Conservation (phyloP, 1,140 invertebrate genomes). For the Maconellicoccus hirsutus region DNA sequence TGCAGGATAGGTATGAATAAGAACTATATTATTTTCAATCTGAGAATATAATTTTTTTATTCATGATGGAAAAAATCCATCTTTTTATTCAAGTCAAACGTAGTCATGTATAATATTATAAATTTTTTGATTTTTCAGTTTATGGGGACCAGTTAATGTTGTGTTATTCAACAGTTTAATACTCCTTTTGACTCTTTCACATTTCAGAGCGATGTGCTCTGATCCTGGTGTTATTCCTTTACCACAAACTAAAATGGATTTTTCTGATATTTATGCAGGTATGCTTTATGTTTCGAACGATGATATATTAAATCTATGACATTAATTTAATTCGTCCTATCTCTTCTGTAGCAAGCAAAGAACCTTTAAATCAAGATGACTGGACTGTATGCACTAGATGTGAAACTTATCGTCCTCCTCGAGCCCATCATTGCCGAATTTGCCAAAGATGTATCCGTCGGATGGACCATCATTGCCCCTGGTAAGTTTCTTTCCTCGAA, state of each 20-base stretch:
- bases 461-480: slow-evolving; percentile 88
- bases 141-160: slow-evolving; percentile 76
- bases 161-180: slow-evolving; percentile 69
- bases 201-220: slow-evolving; percentile 71
- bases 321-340: slow-evolving; percentile 25
- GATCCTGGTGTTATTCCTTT: slow-evolving; percentile 82
- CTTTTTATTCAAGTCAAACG: not conserved
- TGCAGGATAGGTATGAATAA: slow-evolving; percentile 65
- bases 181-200: slow-evolving; percentile 61
- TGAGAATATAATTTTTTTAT: not conserved
- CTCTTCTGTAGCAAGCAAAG: slow-evolving; percentile 24
- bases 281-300: slow-evolving; percentile 22
- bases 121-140: slow-evolving; percentile 42
- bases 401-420: slow-evolving; percentile 68
- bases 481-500: too few species aligned
- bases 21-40: too few species aligned
- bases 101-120: too few species aligned
- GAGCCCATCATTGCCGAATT: slow-evolving; percentile 80
- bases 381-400: slow-evolving; percentile 79
- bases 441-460: slow-evolving; percentile 73
- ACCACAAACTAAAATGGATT: slow-evolving; percentile 64
- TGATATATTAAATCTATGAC: not conserved
- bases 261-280: slow-evolving; percentile 69
- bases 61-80: not conserved
- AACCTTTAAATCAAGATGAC: slow-evolving; percentile 46